Conservation (phyloP, 2,888 invertebrate species). For the Vanessa cardui region DNA sequence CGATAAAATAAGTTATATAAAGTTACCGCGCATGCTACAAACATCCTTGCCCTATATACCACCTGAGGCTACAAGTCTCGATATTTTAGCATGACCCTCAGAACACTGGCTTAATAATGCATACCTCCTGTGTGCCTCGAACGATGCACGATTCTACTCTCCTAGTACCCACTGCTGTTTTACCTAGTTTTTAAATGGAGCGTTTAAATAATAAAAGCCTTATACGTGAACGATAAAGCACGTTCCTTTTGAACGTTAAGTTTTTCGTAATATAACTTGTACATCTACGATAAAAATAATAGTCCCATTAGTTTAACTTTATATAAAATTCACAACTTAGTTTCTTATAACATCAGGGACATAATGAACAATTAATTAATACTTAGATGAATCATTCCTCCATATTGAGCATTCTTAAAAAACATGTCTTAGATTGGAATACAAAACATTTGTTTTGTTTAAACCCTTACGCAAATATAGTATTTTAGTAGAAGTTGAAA, state of each 20-base stretch:
- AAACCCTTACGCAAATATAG: too few relatives aligned
- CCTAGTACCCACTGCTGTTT: conserved; percentile 12
- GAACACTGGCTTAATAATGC: conserved; percentile 29
- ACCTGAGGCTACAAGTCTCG: conserved; percentile 3
- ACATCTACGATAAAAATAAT: conserved; percentile 4
- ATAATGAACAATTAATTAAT: too few relatives aligned
- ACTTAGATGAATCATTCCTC: too few relatives aligned
- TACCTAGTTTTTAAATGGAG: conserved; percentile 22
- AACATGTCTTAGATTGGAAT: too few relatives aligned
- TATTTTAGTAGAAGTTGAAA: too few relatives aligned
- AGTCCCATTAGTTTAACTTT: too few relatives aligned
- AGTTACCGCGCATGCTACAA: conserved; percentile 2
- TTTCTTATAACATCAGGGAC: too few relatives aligned
- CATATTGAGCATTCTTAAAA: too few relatives aligned
- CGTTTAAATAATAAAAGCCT: conserved; percentile 31
- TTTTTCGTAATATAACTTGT: neutral
- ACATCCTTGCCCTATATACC: conserved; percentile 31
- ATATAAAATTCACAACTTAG: too few relatives aligned
- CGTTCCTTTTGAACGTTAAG: neutral
- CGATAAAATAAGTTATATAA: conserved; percentile 3
- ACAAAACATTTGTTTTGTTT: too few relatives aligned
- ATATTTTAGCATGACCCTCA: conserved; percentile 21
- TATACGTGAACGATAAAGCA: conserved; percentile 23
- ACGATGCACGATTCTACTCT: conserved; percentile 15
- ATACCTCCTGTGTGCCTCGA: conserved; percentile 18